These are phyloP conservation scores for Trialeurodes vaporariorum DNA, from an alignment of 1,140 invertebrate genomes.

Conservation along the genomic window DNA sequence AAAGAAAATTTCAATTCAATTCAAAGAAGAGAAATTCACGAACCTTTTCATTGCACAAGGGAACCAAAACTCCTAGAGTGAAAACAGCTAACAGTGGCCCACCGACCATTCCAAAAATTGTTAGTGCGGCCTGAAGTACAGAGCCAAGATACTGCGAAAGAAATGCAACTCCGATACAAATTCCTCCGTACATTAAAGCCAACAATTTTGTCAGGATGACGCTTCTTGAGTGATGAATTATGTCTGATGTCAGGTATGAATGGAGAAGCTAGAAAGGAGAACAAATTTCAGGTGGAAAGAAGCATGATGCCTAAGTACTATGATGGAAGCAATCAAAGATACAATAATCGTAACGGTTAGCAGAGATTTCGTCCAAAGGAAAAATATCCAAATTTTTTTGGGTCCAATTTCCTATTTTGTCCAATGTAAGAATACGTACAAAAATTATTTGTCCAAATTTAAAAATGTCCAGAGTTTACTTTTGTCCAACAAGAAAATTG, in stretches of 20 bases:
- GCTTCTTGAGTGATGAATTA: constrained; percentile 21
- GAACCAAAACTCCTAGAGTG: constrained; percentile 60
- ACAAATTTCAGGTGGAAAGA: constrained; percentile 1
- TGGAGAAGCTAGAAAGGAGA: constrained; percentile 16
- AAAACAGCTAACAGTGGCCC: constrained; percentile 70
- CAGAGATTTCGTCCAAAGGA: too few relatives aligned
- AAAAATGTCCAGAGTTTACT: too few relatives aligned
- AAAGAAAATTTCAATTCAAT: too few relatives aligned
- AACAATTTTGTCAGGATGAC: constrained; percentile 45
- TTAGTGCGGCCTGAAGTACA: constrained; percentile 58
- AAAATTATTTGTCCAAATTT: not conserved
- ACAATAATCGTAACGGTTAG: too few relatives aligned
- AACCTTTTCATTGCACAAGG: constrained; percentile 45
- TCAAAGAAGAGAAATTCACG: too few relatives aligned
- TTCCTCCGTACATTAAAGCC: constrained; percentile 51
- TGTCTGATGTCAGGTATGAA: constrained; percentile 9
- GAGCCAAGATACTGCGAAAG: constrained; percentile 57
- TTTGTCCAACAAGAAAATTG: too few relatives aligned
- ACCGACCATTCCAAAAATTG: constrained; percentile 70
- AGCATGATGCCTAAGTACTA: not conserved
- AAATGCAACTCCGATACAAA: constrained; percentile 60
- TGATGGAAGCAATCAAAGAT: not conserved
- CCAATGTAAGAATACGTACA: not conserved
- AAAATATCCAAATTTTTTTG: not conserved
- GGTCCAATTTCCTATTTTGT: not conserved